A percentile compares a stretch with the other conserved stretches of the same genome.
These are phyloP conservation scores for Linepithema humile DNA, from an alignment of 1,140 invertebrate genomes.

Conservation along the genomic window DNA sequence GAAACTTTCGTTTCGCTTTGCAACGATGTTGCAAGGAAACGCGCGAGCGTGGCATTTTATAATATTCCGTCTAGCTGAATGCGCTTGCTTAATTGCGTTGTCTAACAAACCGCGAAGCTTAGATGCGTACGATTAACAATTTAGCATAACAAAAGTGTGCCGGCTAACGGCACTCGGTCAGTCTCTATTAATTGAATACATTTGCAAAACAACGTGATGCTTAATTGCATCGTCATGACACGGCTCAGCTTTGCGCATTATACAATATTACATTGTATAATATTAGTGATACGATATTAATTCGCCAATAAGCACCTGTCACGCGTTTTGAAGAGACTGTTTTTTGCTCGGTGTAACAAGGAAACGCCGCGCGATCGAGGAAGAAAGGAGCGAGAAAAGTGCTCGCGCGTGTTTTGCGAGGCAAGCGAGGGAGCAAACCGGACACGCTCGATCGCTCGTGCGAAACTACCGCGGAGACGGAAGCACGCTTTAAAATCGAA, in stretches of 20 bases:
- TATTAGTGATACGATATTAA: conserved; percentile 20
- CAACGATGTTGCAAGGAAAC: conserved; percentile 2
- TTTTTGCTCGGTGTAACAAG: conserved; percentile 51
- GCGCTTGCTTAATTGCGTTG: conserved; percentile 31
- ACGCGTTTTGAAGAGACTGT: conserved; percentile 33
- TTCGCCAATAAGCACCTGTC: conserved; percentile 53
- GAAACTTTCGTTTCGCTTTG: conserved; percentile 1
- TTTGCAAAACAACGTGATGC: conserved; percentile 29
- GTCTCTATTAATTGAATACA: conserved; percentile 29
- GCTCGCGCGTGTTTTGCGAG: conserved; percentile 58
- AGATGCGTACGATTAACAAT: conserved; percentile 35
- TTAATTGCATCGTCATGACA: conserved; percentile 16
- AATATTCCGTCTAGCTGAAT: conserved; percentile 16
- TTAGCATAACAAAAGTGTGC: conserved; percentile 45
- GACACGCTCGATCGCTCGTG: conserved; percentile 58
- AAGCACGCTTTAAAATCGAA: conserved; percentile 49
- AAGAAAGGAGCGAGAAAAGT: conserved; percentile 43
- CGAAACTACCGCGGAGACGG: conserved; percentile 30
- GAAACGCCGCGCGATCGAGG: conserved; percentile 32
- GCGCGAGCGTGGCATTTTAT: background rate
- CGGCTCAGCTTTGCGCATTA: background rate
- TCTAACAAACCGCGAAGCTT: conserved; percentile 36
- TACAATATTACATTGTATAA: no score
- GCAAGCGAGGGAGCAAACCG: conserved; percentile 12
- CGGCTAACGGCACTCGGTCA: conserved; percentile 13